These are phyloP conservation scores for Drosophila sproati DNA, from an alignment of 1,140 invertebrate genomes.

Conservation along the genomic window DNA sequence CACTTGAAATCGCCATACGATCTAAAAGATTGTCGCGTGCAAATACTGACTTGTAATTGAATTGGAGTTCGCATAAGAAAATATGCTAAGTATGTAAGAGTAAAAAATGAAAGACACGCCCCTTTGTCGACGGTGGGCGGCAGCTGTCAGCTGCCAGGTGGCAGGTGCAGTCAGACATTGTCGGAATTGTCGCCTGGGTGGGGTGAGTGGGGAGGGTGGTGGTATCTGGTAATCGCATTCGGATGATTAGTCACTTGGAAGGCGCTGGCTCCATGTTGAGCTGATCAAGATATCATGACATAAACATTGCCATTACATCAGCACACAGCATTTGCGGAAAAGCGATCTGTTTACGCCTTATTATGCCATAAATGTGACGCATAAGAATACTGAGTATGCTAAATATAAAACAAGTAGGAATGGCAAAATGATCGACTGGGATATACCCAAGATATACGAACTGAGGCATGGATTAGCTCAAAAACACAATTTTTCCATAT, in stretches of 20 bases:
- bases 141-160: conserved; percentile 61
- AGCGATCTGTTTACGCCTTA: conserved; percentile 34
- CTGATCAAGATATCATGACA: conserved; percentile 58
- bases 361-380: conserved; percentile 9
- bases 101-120: conserved; percentile 39
- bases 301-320: conserved; percentile 73
- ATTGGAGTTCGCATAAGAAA: conserved; percentile 55
- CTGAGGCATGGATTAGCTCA: no score
- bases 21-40: conserved; percentile 56
- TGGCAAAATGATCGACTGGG: no score
- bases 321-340: conserved; percentile 27
- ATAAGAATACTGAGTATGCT: background rate
- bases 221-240: conserved; percentile 9
- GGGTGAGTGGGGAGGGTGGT: background rate
- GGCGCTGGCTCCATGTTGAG: conserved; percentile 42
- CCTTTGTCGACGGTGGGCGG: conserved; percentile 11
- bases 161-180: conserved; percentile 32
- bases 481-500: no score
- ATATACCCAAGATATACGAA: no score
- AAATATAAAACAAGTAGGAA: background rate
- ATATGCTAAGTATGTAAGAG: conserved; percentile 65
- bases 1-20: conserved; percentile 14
- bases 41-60: conserved; percentile 63
- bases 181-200: background rate
- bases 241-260: conserved; percentile 33